These are phyloP conservation scores for Bovichtus diacanthus DNA, from an alignment of 2,797 vertebrate species.

Conservation along the genomic window DNA sequence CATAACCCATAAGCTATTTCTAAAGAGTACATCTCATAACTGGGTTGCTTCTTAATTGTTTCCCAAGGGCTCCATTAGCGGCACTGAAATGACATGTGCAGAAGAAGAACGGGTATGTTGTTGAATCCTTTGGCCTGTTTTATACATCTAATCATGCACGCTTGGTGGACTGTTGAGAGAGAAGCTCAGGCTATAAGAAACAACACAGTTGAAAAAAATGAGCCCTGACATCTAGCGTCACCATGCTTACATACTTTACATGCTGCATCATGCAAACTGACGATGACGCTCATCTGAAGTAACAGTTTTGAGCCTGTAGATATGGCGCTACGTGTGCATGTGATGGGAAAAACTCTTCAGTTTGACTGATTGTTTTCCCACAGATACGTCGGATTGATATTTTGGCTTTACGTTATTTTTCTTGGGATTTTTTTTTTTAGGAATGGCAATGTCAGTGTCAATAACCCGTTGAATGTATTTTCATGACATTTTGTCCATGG, in stretches of 20 bases:
- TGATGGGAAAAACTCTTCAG: neutral
- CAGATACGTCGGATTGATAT: neutral
- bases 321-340: neutral
- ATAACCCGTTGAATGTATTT: neutral
- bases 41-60: constrained; percentile 62
- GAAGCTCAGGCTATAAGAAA: constrained; percentile 5
- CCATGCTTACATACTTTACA: neutral
- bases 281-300: neutral
- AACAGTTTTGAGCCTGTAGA: neutral
- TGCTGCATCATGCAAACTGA: neutral
- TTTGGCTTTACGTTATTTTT: neutral
- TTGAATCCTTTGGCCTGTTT: constrained; percentile 56
- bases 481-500: neutral
- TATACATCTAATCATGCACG: constrained; percentile 40
- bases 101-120: constrained; percentile 37
- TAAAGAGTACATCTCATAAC: constrained; percentile 50
- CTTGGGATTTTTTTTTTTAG: neutral
- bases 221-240: neutral
- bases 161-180: constrained; percentile 1
- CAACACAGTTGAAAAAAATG: neutral
- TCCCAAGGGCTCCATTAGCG: constrained; percentile 72
- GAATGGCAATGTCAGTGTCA: neutral
- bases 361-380: neutral
- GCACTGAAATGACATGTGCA: constrained; percentile 45
- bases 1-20: constrained; percentile 18